These are phyloP conservation scores for Limonius californicus DNA, from an alignment of 1,140 invertebrate species.

Conservation along the genomic window DNA sequence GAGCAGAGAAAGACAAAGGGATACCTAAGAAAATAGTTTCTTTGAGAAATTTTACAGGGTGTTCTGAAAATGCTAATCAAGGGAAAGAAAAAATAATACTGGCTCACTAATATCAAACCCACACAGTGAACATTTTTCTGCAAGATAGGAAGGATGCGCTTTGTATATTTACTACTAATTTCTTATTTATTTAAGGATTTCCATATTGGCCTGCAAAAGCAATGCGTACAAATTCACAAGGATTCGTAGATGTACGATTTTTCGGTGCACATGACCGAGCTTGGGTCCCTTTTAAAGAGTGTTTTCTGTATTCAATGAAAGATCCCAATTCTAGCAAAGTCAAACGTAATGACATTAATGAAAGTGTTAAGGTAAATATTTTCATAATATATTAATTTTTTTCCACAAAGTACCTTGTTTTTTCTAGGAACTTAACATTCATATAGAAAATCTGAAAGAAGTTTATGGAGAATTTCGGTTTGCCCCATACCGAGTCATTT, in stretches of 20 bases:
- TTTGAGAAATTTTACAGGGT: no score
- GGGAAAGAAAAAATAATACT: no score
- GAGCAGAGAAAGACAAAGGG: no score
- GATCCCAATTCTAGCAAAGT: conserved; percentile 58
- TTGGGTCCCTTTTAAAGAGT: conserved; percentile 81
- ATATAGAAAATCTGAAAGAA: conserved; percentile 67
- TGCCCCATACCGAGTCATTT: conserved; percentile 66
- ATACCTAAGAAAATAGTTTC: no score
- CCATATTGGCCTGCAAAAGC: conserved; percentile 95
- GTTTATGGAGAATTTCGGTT: conserved; percentile 77
- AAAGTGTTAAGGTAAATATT: conserved; percentile 53
- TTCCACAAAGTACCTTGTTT: conserved; percentile 15
- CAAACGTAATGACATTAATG: conserved; percentile 60
- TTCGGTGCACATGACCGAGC: conserved; percentile 92
- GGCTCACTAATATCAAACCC: no score
- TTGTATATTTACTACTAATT: no score
- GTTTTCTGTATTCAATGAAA: conserved; percentile 74
- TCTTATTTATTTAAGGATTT: conserved; percentile 57
- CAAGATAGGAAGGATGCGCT: no score
- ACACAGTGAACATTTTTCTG: no score
- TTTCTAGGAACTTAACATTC: conserved; percentile 65
- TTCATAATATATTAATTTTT: no score
- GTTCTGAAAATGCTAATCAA: no score
- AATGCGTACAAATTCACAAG: conserved; percentile 68
- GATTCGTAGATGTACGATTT: conserved; percentile 84